Evolutionary conservation across 2,113 vertebrate genomes (phyloP).

Genomic region (Rattus rattus): DNA sequence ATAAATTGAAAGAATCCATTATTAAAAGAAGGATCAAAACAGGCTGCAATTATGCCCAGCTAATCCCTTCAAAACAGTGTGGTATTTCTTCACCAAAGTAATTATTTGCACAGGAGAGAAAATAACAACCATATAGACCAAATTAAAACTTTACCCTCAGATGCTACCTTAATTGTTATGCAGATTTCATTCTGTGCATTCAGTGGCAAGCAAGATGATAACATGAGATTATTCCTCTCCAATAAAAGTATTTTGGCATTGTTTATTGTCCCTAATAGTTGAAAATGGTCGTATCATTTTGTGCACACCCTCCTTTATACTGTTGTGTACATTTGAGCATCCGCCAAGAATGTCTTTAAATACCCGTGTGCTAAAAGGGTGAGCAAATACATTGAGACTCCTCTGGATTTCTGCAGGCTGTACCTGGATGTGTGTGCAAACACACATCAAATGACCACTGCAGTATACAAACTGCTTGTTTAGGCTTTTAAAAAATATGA

Average conservation of each 20-base stretch:
- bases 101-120: slow-evolving; percentile 86
- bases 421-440: slow-evolving; percentile 79
- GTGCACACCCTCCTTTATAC: not conserved
- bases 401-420: slow-evolving; percentile 79
- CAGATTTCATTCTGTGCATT: slow-evolving; percentile 75
- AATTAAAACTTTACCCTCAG: slow-evolving; percentile 90
- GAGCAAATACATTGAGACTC: slow-evolving; percentile 82
- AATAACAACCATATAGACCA: slow-evolving; percentile 84
- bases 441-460: slow-evolving; percentile 76
- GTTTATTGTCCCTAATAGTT: slow-evolving; percentile 68
- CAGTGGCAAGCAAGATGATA: slow-evolving; percentile 58
- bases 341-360: slow-evolving; percentile 66
- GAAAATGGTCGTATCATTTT: slow-evolving; percentile 59
- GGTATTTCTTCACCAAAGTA: slow-evolving; percentile 83
- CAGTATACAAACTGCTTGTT: slow-evolving; percentile 82
- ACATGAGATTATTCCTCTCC: slow-evolving; percentile 50
- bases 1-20: slow-evolving; percentile 81
- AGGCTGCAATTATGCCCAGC: slow-evolving; percentile 85
- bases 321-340: slow-evolving; percentile 15
- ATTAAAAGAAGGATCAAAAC: slow-evolving; percentile 87
- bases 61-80: slow-evolving; percentile 89
- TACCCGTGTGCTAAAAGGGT: slow-evolving; percentile 79
- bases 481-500: slow-evolving; percentile 85
- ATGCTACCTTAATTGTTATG: slow-evolving; percentile 86
- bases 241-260: slow-evolving; percentile 47